These are phyloP conservation scores for Tupiocoris notatus DNA, from an alignment of 2,888 invertebrate species.

Conservation along the genomic window DNA sequence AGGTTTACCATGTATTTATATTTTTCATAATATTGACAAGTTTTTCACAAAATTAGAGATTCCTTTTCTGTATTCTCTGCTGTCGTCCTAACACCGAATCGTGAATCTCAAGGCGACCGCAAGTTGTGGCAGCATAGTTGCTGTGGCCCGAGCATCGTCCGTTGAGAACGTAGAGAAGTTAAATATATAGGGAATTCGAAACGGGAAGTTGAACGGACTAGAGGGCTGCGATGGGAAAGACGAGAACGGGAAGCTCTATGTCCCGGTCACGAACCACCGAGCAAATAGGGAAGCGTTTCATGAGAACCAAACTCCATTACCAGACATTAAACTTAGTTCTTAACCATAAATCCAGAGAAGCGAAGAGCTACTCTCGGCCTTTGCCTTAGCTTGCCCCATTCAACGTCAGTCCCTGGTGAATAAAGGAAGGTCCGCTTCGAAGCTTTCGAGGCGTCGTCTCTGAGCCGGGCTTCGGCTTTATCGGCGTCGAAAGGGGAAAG, in stretches of 20 bases:
- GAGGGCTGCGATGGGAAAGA: too few species aligned
- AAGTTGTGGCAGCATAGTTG: constrained; percentile 21
- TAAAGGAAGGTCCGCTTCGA: constrained; percentile 11
- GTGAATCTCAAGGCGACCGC: neutral
- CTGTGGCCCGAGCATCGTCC: neutral
- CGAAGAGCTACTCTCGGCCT: neutral
- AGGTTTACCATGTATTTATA: too few species aligned
- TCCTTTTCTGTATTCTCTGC: too few species aligned
- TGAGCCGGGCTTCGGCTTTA: constrained; percentile 6
- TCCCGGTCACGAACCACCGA: constrained; percentile 35
- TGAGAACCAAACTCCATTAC: constrained; percentile 37
- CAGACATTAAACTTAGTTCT: constrained; percentile 39
- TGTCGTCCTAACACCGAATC: too few species aligned
- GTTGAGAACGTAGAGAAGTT: neutral
- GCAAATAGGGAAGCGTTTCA: constrained; percentile 38
- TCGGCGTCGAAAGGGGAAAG: constrained; percentile 11
- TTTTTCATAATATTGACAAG: too few species aligned
- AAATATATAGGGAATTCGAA: constrained; percentile 16
- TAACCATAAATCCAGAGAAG: constrained; percentile 27
- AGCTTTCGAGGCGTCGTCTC: neutral
- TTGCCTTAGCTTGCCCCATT: neutral
- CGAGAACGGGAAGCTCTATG: constrained; percentile 14
- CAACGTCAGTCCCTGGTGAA: constrained; percentile 19
- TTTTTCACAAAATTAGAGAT: too few species aligned
- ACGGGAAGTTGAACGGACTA: neutral